These are phyloP conservation scores for Tridacna gigas DNA, from an alignment of 2,888 invertebrate species.

Conservation along the genomic window DNA sequence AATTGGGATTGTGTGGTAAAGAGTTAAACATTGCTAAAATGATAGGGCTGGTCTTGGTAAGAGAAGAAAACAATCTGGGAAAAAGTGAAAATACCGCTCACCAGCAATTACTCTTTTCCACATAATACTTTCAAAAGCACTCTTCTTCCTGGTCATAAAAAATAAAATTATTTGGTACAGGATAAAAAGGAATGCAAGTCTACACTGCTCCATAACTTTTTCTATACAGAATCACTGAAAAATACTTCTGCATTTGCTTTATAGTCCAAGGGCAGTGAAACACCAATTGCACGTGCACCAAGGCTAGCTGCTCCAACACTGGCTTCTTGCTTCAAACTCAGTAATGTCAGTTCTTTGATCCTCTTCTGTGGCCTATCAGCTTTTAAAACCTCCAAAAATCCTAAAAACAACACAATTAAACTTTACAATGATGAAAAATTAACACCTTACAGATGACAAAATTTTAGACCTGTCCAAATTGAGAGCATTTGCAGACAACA, in stretches of 20 bases:
- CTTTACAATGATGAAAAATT: no score
- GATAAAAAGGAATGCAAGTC: no score
- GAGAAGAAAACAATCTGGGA: no score
- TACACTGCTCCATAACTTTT: neutral
- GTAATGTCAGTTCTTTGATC: slow-evolving; percentile 88
- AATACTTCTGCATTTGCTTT: slow-evolving; percentile 69
- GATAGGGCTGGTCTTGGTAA: no score
- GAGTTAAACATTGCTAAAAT: no score
- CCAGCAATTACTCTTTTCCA: neutral
- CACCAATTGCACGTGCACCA: slow-evolving; percentile 90
- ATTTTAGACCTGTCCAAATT: no score
- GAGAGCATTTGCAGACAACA: no score
- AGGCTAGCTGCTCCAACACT: slow-evolving; percentile 95
- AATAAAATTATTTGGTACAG: no score
- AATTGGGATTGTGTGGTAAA: no score
- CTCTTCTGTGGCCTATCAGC: slow-evolving; percentile 56
- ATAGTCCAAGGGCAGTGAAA: slow-evolving; percentile 88
- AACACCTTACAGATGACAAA: no score
- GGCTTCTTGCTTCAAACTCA: slow-evolving; percentile 90
- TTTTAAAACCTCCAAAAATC: slow-evolving; percentile 72
- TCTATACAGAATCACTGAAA: slow-evolving; percentile 58
- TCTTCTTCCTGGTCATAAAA: neutral
- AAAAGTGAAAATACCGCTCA: neutral
- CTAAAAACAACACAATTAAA: slow-evolving; percentile 48
- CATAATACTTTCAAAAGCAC: neutral